Conservation (phyloP, 2,113 vertebrate genomes). For the Buteo buteo region DNA sequence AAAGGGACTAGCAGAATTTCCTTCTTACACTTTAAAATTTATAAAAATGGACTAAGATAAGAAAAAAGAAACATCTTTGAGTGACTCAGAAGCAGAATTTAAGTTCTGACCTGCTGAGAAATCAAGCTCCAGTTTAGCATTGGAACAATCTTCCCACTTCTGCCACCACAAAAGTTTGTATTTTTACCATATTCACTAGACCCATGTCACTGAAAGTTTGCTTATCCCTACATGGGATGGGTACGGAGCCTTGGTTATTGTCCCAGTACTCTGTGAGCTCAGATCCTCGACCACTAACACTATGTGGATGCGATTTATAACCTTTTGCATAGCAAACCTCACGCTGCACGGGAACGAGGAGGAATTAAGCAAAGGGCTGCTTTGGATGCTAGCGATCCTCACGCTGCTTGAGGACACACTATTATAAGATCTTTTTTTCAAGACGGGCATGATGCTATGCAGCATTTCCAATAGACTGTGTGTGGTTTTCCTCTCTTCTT, state of each 20-base stretch:
- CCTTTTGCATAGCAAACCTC: background rate
- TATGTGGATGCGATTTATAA: rapidly evolving
- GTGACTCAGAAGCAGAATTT: background rate
- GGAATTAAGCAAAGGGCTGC: background rate
- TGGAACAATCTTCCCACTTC: background rate
- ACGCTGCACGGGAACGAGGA: background rate
- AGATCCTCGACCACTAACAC: rapidly evolving
- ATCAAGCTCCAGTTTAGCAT: background rate
- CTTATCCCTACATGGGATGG: background rate
- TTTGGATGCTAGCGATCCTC: background rate
- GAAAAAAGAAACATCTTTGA: background rate
- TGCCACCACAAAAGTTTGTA: background rate
- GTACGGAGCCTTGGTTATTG: background rate
- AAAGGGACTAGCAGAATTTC: background rate
- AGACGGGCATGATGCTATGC: background rate
- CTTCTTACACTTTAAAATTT: background rate
- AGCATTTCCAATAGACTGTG: background rate
- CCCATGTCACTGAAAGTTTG: background rate
- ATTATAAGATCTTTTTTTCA: background rate
- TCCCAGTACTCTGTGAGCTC: background rate
- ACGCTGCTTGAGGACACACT: rapidly evolving
- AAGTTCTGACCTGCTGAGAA: background rate
- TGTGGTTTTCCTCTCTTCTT: slow-evolving; percentile 35
- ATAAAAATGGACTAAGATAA: background rate
- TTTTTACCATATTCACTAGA: background rate